These are phyloP conservation scores for Echeneis naucrates DNA, from an alignment of 2,797 vertebrate species.

Conservation along the genomic window DNA sequence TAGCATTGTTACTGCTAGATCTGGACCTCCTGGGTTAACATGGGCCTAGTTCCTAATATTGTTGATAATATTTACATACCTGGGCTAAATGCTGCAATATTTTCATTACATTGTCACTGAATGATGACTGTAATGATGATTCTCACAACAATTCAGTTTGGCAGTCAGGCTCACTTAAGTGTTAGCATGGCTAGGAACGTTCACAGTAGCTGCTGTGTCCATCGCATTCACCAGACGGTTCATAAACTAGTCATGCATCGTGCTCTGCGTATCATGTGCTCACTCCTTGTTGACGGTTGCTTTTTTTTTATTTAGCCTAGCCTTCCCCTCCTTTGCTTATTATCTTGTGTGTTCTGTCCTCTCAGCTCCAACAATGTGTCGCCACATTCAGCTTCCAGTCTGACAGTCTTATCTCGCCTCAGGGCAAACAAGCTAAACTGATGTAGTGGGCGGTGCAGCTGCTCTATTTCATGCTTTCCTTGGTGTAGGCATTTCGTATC, in stretches of 20 bases:
- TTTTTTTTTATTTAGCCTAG: conserved; percentile 29
- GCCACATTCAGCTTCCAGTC: conserved; percentile 68
- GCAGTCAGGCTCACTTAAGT: conserved; percentile 24
- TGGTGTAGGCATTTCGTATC: conserved; percentile 55
- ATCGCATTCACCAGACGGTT: conserved; percentile 19
- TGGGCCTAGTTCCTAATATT: conserved; percentile 33
- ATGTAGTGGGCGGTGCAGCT: conserved; percentile 62
- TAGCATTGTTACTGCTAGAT: too few relatives aligned
- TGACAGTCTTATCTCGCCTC: conserved; percentile 67
- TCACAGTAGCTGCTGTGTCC: conserved; percentile 8
- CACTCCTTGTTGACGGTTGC: conserved; percentile 38
- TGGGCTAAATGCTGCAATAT: conserved; percentile 44
- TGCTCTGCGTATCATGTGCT: conserved; percentile 26
- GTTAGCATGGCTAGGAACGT: conserved; percentile 14
- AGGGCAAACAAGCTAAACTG: conserved; percentile 60
- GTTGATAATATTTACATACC: conserved; percentile 42
- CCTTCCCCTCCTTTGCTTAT: conserved; percentile 55
- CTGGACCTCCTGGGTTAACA: neutral
- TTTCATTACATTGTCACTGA: conserved; percentile 35
- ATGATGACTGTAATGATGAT: conserved; percentile 33
- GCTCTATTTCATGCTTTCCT: conserved; percentile 66
- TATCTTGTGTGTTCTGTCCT: conserved; percentile 66
- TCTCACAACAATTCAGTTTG: conserved; percentile 26
- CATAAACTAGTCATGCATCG: conserved; percentile 39
- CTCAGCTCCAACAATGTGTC: conserved; percentile 67